Evolutionary conservation across 2,797 vertebrate genomes (phyloP), one percentile per base, ranked within the genome.

Genomic region (Rachycentron canadum): DNA sequence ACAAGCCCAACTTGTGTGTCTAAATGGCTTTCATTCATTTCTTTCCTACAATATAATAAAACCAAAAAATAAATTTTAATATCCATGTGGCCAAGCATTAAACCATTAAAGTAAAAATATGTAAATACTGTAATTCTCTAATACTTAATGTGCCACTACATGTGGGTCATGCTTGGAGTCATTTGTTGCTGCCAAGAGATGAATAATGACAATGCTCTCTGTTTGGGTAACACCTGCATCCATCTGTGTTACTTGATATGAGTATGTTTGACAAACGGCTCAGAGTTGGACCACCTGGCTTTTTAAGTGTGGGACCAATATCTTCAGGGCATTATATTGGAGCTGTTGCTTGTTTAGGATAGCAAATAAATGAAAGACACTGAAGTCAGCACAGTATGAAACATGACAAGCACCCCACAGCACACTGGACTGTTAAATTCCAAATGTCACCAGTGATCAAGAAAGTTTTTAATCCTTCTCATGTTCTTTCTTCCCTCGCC

Each of bases 141-240:
- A 68, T 62, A 79, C 49, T 26, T 69, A 66, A 76, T 83, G 69
- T 78, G 76, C 74, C 10, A 10, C 71, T 78, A 71, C 80, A 85
- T 82, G 87, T 71, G 40, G 79, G 74, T 71, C 67, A 74, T 73
- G 64, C 74, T 45, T 57, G 25, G 62, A 69, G 58, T 70, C 36
- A 64, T 81, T 82, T 73, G 34, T 56, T 62, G 60, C 83, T 70
- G 76, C 60, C 73, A 84, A 60, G 86, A 55, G 34, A 83, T 88
- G 86, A 93, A 71, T 88, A 86, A 90, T 87, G 85, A 82, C 64
- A 41, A 49, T 28, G 0, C 41, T 77, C 25, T 85, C 56, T 93
- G 91, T 92, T 92, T 91, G 85, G 81, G 82, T 85, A 77, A 81
- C 72, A 78, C 91, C 90, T 88, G 88, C 90, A 92, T 92, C 76